Evolutionary conservation across 2,888 invertebrate species (phyloP).

Genomic region (Mesochorus sp.): DNA sequence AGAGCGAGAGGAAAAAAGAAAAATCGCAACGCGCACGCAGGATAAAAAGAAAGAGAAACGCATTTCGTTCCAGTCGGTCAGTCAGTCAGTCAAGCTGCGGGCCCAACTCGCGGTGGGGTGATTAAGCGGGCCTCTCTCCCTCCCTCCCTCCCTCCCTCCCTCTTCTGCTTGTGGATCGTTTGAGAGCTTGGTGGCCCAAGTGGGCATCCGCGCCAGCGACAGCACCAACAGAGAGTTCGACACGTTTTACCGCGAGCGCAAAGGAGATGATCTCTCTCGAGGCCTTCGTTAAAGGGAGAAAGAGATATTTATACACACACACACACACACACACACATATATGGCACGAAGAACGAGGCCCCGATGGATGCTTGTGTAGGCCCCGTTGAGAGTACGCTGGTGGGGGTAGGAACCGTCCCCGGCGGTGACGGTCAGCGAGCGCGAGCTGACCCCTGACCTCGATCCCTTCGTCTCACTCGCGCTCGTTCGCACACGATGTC

Average conservation of each 20-base stretch:
- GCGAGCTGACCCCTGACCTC: slow-evolving; percentile 81
- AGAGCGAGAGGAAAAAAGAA: neutral
- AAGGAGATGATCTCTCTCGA: slow-evolving; percentile 21
- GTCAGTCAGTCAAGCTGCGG: slow-evolving; percentile 60
- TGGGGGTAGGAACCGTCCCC: slow-evolving; percentile 76
- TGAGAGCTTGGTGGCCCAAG: slow-evolving; percentile 26
- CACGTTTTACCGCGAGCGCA: slow-evolving; percentile 58
- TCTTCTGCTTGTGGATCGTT: slow-evolving; percentile 47
- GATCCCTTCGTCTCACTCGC: slow-evolving; percentile 67
- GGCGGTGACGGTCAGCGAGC: slow-evolving; percentile 82
- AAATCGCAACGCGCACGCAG: neutral
- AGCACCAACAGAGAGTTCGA: slow-evolving; percentile 53
- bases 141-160: too few relatives aligned
- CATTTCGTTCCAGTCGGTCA: slow-evolving; percentile 63
- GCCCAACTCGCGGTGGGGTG: slow-evolving; percentile 62
- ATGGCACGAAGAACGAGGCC: slow-evolving; percentile 50
- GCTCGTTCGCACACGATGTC: slow-evolving; percentile 67
- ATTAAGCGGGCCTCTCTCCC: slow-evolving; percentile 70
- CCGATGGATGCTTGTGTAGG: slow-evolving; percentile 54
- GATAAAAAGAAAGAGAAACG: slow-evolving; percentile 15
- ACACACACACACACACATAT: slow-evolving; percentile 51
- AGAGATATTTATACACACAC: slow-evolving; percentile 36
- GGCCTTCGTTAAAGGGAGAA: slow-evolving; percentile 47
- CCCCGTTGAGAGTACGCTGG: slow-evolving; percentile 42
- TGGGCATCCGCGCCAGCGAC: slow-evolving; percentile 66